Base-by-base conservation (phyloP, 2,797 vertebrate species). In the Pseudochirops cupreus region DNA sequence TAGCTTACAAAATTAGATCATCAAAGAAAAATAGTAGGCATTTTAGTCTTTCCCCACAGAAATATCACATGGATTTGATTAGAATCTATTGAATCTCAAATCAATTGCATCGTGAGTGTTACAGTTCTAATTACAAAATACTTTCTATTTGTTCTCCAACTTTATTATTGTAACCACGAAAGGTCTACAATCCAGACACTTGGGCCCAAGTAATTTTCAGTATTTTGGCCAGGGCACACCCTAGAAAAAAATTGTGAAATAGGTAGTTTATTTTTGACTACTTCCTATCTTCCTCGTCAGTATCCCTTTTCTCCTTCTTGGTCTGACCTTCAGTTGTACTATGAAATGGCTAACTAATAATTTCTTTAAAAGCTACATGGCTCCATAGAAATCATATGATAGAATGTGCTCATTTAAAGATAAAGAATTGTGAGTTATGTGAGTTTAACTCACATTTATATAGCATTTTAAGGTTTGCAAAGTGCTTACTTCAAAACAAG, bases 1-100 rank as follows among this genome's bases (percentile, higher is more conserved):
- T 92, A 97, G 95, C 94, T 92, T 93, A 96, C 94, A 82, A 93
- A 95, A 95, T 92, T 91, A 96, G 92, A 94, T 94, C 91, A 94
- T 97, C 93, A 59, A 94, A 46, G 7, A 67, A 59, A 93, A 95
- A 62, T n/a, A 87, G 67, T 94, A 93, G 95, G 93, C 96, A 95
- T 96, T 93, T 87, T 5, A 91, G 55, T 67, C 53, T 94, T 97
- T 92, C 67, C 92, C 14, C 39, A 46, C 9, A 26, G 92, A 95
- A 96, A 93, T n/a, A 87, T 87, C 31, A 54, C 58, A 57, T 90
- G 52, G 18, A 95, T 97, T 96, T 97, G 93, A 94, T 92, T 92
- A 94, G 94, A 93, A 90, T 55, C 93, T 94, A 92, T 67, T 91
- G 55, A 54, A 53, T 91, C 67, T 6, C 0, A 93, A 46, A 58